Conservation (phyloP, 2,888 invertebrate genomes). For the Strigamia transsilvanica region DNA sequence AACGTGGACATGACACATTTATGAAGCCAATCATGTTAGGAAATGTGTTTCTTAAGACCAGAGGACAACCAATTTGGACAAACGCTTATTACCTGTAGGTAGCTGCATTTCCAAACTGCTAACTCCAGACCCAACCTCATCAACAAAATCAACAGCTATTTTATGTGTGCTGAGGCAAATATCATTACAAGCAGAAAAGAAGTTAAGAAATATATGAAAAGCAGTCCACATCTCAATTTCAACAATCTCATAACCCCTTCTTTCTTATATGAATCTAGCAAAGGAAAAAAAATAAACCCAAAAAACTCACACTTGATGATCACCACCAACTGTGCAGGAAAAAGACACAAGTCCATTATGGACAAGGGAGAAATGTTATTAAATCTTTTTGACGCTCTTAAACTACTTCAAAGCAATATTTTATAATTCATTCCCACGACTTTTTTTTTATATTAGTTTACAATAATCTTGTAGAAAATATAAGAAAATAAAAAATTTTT, state of each 20-base stretch:
- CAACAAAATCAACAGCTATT: constrained; percentile 3
- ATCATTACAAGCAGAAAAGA: not conserved
- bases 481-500: not conserved
- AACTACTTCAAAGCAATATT: constrained; percentile 36
- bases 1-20: constrained; percentile 36
- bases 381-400: constrained; percentile 38
- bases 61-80: constrained; percentile 42
- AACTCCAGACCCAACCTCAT: constrained; percentile 36
- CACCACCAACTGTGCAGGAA: constrained; percentile 24
- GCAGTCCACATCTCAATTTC: constrained; percentile 9
- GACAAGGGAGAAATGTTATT: constrained; percentile 25
- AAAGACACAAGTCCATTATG: constrained; percentile 35
- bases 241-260: constrained; percentile 9
- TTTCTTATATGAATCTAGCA: not conserved
- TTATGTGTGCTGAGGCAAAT: not conserved
- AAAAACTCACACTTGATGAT: constrained; percentile 23
- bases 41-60: constrained; percentile 44
- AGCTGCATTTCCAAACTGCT: constrained; percentile 36
- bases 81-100: constrained; percentile 39
- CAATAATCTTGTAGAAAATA: constrained; percentile 6
- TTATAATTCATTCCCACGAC: constrained; percentile 22
- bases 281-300: not conserved
- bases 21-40: constrained; percentile 35
- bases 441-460: constrained; percentile 32
- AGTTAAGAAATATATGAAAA: not conserved